Percentiles rank a stretch among this genome's conserved stretches.
phyloP scores from a whole-genome alignment of 2,113 vertebrate genomes.

The Chlamydotis undulata region DNA sequence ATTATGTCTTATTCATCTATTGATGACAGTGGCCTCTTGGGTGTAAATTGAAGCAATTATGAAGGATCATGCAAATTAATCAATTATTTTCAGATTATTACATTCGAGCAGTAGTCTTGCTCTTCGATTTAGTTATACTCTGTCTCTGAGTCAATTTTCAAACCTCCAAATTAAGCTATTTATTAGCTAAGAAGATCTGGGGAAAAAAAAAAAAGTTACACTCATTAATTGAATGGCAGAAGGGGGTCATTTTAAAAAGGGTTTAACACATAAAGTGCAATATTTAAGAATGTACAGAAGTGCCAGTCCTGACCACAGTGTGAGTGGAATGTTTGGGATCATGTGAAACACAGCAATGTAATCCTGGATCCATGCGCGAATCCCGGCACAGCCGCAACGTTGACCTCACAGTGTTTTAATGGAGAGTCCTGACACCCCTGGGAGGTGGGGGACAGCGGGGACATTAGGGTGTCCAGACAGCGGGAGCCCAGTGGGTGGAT shows the following conservation, averaged over 20 bases:
- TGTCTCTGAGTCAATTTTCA: constrained; percentile 63
- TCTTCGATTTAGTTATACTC: constrained; percentile 63
- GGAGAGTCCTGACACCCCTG: background rate
- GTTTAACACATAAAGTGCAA: background rate
- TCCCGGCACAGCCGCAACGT: accelerated
- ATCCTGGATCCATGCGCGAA: accelerated
- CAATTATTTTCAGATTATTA: constrained; percentile 72
- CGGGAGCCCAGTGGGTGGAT: accelerated
- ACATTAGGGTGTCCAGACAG: background rate
- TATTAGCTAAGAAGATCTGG: constrained; percentile 45
- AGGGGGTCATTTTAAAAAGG: background rate
- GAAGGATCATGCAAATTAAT: constrained; percentile 70
- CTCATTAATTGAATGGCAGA: background rate
- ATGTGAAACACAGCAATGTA: background rate
- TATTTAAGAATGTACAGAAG: background rate
- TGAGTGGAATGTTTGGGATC: accelerated
- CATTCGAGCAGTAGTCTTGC: constrained; percentile 44
- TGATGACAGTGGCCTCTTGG: constrained; percentile 62
- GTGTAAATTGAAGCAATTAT: constrained; percentile 64
- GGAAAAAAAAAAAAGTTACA: background rate
- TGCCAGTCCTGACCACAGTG: background rate
- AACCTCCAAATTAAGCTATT: constrained; percentile 59
- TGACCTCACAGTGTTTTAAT: accelerated
- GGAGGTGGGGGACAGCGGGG: background rate
- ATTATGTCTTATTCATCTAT: constrained; percentile 64